Percentiles rank a stretch among this genome's conserved stretches.
Evolutionary conservation across 2,797 vertebrate species (phyloP).

Genomic region (Allobates femoralis): DNA sequence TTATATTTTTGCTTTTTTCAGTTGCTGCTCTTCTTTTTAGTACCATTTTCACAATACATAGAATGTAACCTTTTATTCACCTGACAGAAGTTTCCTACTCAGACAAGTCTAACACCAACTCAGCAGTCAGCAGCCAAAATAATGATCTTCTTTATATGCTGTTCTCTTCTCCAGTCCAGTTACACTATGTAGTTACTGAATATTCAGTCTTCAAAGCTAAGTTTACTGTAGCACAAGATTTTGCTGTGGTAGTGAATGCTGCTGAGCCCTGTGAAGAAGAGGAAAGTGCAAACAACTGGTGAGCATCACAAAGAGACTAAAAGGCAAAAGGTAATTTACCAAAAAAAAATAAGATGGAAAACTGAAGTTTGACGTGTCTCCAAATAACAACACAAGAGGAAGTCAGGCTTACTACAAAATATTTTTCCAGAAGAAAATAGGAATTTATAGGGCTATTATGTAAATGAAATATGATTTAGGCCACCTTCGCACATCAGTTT

Average conservation of each 20-base stretch:
- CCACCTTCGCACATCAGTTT: no score
- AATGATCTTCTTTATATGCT: slow-evolving; percentile 26
- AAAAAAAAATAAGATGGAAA: neutral
- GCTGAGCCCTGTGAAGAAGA: slow-evolving; percentile 18
- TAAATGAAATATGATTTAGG: no score
- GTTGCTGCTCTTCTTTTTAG: neutral
- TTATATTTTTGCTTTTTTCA: neutral
- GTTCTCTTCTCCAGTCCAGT: neutral
- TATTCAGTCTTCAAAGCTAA: slow-evolving; percentile 28
- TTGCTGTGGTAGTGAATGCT: neutral
- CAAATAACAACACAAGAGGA: neutral
- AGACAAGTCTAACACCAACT: slow-evolving; percentile 21
- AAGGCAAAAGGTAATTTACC: neutral
- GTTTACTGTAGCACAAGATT: slow-evolving; percentile 8
- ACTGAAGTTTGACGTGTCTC: neutral
- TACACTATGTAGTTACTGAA: slow-evolving; percentile 14
- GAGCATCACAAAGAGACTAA: neutral
- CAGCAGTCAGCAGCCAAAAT: slow-evolving; percentile 21
- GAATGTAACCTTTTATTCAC: slow-evolving; percentile 34
- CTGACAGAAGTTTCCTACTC: slow-evolving; percentile 7
- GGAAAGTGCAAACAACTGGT: slow-evolving; percentile 17
- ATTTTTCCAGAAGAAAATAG: no score
- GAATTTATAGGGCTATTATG: no score
- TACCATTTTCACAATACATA: neutral
- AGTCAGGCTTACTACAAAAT: neutral